phyloP scores from a whole-genome alignment of 2,113 vertebrate genomes.

The Podocnemis expansa region DNA sequence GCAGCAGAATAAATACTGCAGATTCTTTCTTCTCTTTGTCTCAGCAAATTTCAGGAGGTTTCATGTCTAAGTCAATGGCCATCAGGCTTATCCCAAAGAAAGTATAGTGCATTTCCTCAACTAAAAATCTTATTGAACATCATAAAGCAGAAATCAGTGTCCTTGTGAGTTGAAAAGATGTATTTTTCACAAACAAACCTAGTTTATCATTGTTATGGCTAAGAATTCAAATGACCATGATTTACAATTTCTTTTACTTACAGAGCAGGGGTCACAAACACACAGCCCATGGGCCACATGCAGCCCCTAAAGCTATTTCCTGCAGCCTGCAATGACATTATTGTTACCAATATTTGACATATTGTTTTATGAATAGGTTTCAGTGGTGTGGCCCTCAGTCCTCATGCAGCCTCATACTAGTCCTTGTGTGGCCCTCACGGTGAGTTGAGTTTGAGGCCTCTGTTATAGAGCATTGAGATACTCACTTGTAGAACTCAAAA shows the following conservation, averaged over 20 bases:
- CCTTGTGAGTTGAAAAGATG: background rate
- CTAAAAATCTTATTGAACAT: slow-evolving; percentile 20
- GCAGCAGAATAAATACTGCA: background rate
- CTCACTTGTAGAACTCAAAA: background rate
- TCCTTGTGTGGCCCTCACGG: too few species aligned
- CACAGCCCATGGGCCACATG: too few species aligned
- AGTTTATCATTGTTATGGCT: accelerated
- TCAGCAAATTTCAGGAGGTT: background rate
- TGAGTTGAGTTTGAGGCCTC: too few species aligned
- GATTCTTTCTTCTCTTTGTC: background rate
- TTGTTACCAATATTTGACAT: too few species aligned
- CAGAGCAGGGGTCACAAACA: too few species aligned
- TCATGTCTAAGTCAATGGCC: background rate
- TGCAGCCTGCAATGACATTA: too few species aligned
- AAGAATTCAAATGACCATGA: background rate
- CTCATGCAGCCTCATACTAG: too few species aligned
- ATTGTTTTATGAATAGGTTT: too few species aligned
- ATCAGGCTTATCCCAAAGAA: background rate
- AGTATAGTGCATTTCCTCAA: background rate
- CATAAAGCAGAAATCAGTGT: slow-evolving; percentile 22
- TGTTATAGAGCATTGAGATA: too few species aligned
- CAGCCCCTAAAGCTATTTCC: too few species aligned
- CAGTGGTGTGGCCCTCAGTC: too few species aligned
- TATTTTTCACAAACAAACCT: background rate
- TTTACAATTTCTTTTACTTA: background rate